A percentile compares a stretch with the other conserved stretches of the same genome.
Conservation (phyloP, 2,888 invertebrate species). For the Spodoptera exigua region DNA sequence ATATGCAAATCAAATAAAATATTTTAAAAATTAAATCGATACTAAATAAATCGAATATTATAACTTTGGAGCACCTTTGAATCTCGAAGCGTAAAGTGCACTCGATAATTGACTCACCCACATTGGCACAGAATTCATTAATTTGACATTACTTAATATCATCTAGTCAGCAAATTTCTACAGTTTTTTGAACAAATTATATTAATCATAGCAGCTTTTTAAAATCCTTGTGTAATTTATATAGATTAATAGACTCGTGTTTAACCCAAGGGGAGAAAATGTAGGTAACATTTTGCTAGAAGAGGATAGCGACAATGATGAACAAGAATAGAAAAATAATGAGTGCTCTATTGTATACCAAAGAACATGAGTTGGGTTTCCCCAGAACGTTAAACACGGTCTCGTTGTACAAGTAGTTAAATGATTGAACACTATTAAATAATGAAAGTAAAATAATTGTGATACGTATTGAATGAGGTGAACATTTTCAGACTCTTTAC, state of each 20-base stretch:
- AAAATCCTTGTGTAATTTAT: slow-evolving; percentile 24
- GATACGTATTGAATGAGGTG: slow-evolving; percentile 78
- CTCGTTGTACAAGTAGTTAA: slow-evolving; percentile 31
- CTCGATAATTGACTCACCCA: slow-evolving; percentile 31
- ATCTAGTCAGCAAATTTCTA: slow-evolving; percentile 45
- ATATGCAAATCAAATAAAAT: slow-evolving; percentile 21
- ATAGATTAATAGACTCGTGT: slow-evolving; percentile 28
- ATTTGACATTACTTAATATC: slow-evolving; percentile 40
- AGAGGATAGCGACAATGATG: too few relatives aligned
- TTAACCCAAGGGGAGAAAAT: slow-evolving; percentile 10
- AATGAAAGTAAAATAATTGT: slow-evolving; percentile 78
- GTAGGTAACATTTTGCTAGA: too few relatives aligned
- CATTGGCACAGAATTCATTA: slow-evolving; percentile 50
- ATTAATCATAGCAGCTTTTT: slow-evolving; percentile 29
- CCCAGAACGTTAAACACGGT: slow-evolving; percentile 24
- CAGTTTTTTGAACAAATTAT: slow-evolving; percentile 39
- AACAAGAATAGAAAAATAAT: not conserved
- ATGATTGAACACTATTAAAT: slow-evolving; percentile 46
- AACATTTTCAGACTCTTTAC: slow-evolving; percentile 83
- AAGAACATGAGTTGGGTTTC: not conserved
- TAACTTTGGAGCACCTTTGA: slow-evolving; percentile 50
- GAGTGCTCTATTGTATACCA: too few relatives aligned
- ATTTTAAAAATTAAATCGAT: slow-evolving; percentile 22
- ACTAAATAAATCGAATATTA: slow-evolving; percentile 35
- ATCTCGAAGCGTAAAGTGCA: slow-evolving; percentile 47